Percentiles rank a stretch among this genome's conserved stretches.
Conservation (phyloP, 1,140 invertebrate species). For the Microplitis demolitor region DNA sequence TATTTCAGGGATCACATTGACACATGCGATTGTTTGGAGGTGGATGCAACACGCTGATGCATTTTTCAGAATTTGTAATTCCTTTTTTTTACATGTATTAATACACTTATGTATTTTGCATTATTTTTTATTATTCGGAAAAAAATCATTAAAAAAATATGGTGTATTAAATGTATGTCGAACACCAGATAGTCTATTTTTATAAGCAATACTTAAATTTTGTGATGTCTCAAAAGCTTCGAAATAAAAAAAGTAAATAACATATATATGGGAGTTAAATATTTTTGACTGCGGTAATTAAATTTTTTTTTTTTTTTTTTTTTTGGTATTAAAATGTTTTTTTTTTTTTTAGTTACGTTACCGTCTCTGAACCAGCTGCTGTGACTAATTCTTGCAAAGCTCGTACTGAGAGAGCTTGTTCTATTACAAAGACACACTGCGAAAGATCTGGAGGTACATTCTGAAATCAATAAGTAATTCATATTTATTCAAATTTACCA, state of each 20-base stretch:
- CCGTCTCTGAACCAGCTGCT: conserved; percentile 86
- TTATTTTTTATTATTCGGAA: too few species aligned
- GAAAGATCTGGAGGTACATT: conserved; percentile 97
- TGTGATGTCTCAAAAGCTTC: too few species aligned
- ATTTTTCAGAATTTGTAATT: conserved; percentile 26
- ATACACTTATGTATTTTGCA: too few species aligned
- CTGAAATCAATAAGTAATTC: conserved; percentile 58
- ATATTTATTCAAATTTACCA: conserved; percentile 9
- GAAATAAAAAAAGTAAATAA: background rate
- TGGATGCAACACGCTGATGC: conserved; percentile 42
- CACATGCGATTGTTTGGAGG: conserved; percentile 45
- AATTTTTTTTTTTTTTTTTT: too few species aligned
- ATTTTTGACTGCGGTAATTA: too few species aligned
- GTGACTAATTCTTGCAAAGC: conserved; percentile 98
- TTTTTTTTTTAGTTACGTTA: conserved; percentile 60
- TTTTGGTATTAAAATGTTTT: background rate
- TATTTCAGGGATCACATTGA: conserved; percentile 28
- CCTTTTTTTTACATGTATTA: background rate
- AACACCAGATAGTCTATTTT: too few species aligned
- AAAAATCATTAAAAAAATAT: too few species aligned
- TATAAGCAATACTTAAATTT: too few species aligned
- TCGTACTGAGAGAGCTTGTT: conserved; percentile 97
- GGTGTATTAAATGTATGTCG: too few species aligned
- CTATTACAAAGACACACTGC: conserved; percentile 98
- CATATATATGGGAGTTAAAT: background rate